These are phyloP conservation scores for Manduca sexta DNA, from an alignment of 1,140 invertebrate species.

Conservation along the genomic window DNA sequence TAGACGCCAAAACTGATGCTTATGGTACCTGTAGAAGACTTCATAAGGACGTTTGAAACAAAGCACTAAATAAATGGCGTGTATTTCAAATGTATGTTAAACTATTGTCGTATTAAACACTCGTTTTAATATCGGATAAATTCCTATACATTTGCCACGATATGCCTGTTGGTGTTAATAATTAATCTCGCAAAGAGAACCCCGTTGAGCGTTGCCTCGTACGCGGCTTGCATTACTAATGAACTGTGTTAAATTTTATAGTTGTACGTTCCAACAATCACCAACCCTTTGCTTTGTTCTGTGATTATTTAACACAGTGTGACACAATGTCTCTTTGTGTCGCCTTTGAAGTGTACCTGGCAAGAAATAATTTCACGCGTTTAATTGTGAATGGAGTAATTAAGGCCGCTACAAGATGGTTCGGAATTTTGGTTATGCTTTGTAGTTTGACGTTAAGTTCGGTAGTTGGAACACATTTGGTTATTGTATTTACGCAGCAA, in stretches of 20 bases:
- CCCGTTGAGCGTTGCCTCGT: background rate
- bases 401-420: background rate
- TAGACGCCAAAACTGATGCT: too few relatives aligned
- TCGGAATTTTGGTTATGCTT: too few relatives aligned
- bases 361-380: conserved; percentile 3
- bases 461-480: too few relatives aligned
- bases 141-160: too few relatives aligned
- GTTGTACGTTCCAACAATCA: conserved; percentile 4
- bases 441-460: too few relatives aligned
- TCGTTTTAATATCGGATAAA: too few relatives aligned
- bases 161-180: background rate
- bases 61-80: too few relatives aligned
- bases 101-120: too few relatives aligned
- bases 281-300: background rate
- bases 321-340: conserved; percentile 1
- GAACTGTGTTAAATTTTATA: conserved; percentile 2
- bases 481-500: too few relatives aligned
- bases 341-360: background rate
- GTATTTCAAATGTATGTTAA: too few relatives aligned
- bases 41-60: too few relatives aligned
- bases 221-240: conserved; percentile 6
- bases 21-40: too few relatives aligned
- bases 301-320: background rate
- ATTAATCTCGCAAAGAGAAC: conserved; percentile 10
- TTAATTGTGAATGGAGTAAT: conserved; percentile 4